These are phyloP conservation scores for Ariolimax columbianus DNA, from an alignment of 2,888 invertebrate species.

Conservation along the genomic window DNA sequence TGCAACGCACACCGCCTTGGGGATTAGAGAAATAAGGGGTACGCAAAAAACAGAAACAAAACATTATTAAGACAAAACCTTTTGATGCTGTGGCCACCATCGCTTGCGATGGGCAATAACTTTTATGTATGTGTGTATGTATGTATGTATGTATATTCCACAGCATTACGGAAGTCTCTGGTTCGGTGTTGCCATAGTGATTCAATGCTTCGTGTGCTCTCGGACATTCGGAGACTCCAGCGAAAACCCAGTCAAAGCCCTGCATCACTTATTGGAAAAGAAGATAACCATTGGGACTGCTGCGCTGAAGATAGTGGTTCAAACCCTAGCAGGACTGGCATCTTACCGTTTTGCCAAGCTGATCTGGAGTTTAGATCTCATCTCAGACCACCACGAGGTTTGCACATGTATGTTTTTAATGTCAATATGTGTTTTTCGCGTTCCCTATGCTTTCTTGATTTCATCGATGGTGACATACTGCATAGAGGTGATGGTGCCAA, in stretches of 20 bases:
- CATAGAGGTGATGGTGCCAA: too few species aligned
- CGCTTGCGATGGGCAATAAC: too few species aligned
- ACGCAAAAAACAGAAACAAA: too few species aligned
- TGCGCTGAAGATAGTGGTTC: conserved; percentile 60
- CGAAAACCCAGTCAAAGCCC: conserved; percentile 71
- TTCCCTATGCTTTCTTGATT: too few species aligned
- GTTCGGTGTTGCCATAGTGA: conserved; percentile 66
- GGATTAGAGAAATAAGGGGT: too few species aligned
- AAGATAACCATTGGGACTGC: conserved; percentile 59
- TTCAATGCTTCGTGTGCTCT: conserved; percentile 68
- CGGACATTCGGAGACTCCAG: conserved; percentile 70
- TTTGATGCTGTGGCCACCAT: too few species aligned
- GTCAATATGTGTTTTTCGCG: too few species aligned
- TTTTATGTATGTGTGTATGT: background rate
- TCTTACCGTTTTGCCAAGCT: conserved; percentile 69
- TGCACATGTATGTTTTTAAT: too few species aligned
- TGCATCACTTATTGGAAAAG: conserved; percentile 60
- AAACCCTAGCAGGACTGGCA: conserved; percentile 67
- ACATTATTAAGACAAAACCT: too few species aligned
- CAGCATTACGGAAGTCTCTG: conserved; percentile 67
- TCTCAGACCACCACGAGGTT: conserved; percentile 69
- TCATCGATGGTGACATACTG: too few species aligned
- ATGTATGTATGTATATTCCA: background rate
- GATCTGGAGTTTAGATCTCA: conserved; percentile 72
- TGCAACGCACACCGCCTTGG: too few species aligned